phyloP scores from a whole-genome alignment of 2,888 invertebrate genomes.

The Pogonocherus hispidulus region DNA sequence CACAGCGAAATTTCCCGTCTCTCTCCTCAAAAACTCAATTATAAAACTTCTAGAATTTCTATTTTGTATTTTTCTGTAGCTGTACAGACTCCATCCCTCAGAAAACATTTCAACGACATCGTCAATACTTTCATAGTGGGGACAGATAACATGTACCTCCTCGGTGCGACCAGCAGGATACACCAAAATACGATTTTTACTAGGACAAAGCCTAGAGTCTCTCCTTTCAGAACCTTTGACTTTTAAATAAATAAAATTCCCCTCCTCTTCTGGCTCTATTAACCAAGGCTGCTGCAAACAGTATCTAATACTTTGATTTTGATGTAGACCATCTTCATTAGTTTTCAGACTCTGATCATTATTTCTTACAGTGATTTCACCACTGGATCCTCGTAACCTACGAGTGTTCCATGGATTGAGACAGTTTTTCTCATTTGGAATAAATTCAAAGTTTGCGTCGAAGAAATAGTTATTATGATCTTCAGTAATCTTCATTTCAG shows the following conservation, averaged over 20 bases:
- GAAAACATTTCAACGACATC: slow-evolving; percentile 79
- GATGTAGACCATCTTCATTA: slow-evolving; percentile 69
- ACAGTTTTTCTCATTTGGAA: slow-evolving; percentile 75
- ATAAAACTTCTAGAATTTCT: slow-evolving; percentile 77
- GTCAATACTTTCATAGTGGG: slow-evolving; percentile 68
- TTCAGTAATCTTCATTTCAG: slow-evolving; percentile 85
- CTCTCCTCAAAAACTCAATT: slow-evolving; percentile 81
- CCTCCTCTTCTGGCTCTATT: slow-evolving; percentile 81
- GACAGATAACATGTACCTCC: slow-evolving; percentile 77
- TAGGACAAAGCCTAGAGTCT: slow-evolving; percentile 72
- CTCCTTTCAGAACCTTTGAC: slow-evolving; percentile 75
- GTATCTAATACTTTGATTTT: slow-evolving; percentile 68
- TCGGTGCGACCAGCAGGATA: slow-evolving; percentile 79
- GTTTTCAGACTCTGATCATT: slow-evolving; percentile 67
- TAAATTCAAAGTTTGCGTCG: slow-evolving; percentile 81
- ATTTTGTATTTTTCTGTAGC: slow-evolving; percentile 69
- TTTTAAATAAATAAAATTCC: slow-evolving; percentile 80
- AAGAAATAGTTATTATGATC: slow-evolving; percentile 85
- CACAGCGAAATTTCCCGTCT: slow-evolving; percentile 80
- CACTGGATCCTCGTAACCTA: slow-evolving; percentile 79
- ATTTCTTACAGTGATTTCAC: slow-evolving; percentile 79
- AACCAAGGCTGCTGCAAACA: slow-evolving; percentile 85
- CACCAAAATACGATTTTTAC: slow-evolving; percentile 79
- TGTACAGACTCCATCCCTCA: slow-evolving; percentile 71
- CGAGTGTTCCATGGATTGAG: slow-evolving; percentile 77